Conservation (phyloP, 2,797 vertebrate genomes). For the Arctocebus calabarensis region DNA sequence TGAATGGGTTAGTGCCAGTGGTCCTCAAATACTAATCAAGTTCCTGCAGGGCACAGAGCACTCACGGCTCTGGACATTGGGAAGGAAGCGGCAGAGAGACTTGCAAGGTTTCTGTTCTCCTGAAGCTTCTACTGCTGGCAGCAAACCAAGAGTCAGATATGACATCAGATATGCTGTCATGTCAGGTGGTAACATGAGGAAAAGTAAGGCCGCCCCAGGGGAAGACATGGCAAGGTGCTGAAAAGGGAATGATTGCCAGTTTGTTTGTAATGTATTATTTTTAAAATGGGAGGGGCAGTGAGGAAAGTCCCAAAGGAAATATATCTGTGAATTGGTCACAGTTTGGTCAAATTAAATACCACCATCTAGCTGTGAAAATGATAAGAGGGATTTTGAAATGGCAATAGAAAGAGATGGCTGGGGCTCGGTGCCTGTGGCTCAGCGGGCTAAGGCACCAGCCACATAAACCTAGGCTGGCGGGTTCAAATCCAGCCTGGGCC, state of each 20-base stretch:
- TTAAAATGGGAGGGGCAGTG: neutral
- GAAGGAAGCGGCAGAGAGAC: neutral
- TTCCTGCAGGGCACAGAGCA: rapidly evolving
- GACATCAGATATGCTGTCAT: rapidly evolving
- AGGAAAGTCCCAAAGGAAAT: neutral
- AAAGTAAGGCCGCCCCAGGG: neutral
- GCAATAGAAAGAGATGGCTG: too few species aligned
- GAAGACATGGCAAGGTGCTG: neutral
- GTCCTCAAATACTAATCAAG: neutral
- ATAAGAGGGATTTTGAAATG: neutral
- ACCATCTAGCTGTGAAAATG: neutral
- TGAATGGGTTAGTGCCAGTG: too few species aligned
- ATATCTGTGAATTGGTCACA: neutral
- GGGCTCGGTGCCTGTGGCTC: too few species aligned
- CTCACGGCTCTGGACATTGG: rapidly evolving
- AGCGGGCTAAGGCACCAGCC: too few species aligned
- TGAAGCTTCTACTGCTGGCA: rapidly evolving
- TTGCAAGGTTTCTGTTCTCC: neutral
- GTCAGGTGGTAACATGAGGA: rapidly evolving
- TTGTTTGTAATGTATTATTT: neutral
- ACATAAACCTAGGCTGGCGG: too few species aligned
- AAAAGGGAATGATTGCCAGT: neutral
- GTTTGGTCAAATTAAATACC: neutral
- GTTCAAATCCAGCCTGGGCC: too few species aligned
- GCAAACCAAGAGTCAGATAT: neutral